Evolutionary conservation across 2,888 invertebrate species (phyloP).

Genomic region (Trachelus stipa): DNA sequence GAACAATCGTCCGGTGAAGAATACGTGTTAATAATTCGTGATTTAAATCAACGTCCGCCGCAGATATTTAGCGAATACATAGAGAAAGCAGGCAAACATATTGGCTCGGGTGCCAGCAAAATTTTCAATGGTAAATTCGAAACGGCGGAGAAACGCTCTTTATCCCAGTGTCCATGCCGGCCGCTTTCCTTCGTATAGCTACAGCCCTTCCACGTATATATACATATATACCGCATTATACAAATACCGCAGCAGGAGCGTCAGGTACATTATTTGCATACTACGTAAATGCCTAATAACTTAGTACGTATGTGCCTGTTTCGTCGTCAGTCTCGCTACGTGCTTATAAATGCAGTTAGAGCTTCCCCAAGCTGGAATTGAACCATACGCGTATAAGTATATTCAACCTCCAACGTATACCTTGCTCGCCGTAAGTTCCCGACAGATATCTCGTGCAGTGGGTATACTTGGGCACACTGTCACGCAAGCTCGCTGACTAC

Average conservation of each 20-base stretch:
- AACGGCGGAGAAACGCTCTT: conserved; percentile 1
- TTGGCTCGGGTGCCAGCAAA: conserved; percentile 33
- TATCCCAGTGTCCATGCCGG: background rate
- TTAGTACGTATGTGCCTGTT: background rate
- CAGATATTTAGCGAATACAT: conserved; percentile 15
- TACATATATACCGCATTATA: conserved; percentile 26
- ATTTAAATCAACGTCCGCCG: conserved; percentile 39
- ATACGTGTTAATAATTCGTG: conserved; percentile 35
- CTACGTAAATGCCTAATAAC: background rate
- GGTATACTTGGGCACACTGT: too few relatives aligned
- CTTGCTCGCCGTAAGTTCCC: too few relatives aligned
- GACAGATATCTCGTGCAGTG: too few relatives aligned
- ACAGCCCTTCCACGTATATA: background rate
- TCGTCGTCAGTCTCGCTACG: background rate
- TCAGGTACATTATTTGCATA: conserved; percentile 19
- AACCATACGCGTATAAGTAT: background rate
- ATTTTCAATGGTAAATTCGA: conserved; percentile 31
- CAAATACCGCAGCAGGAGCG: conserved; percentile 8
- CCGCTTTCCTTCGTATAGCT: background rate
- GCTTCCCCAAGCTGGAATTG: background rate
- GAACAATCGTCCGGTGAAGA: conserved; percentile 4
- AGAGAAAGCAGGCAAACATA: conserved; percentile 16
- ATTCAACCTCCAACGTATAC: background rate
- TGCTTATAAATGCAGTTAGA: background rate
- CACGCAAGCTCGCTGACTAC: too few relatives aligned